Conservation (phyloP, 2,113 vertebrate genomes). For the Phoenicopterus ruber region DNA sequence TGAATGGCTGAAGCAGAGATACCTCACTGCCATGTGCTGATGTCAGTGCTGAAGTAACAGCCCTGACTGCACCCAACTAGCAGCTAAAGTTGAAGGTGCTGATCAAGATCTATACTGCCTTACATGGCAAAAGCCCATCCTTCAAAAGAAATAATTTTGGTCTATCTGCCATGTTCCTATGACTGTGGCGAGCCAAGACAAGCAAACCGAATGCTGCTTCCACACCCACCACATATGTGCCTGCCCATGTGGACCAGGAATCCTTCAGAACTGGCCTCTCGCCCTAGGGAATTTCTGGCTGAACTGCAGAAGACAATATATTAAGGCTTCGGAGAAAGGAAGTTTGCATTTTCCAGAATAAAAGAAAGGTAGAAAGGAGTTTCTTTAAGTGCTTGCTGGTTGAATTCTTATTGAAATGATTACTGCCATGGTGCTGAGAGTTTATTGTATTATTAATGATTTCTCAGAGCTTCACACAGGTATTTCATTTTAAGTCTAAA, state of each 20-base stretch:
- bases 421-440: background rate
- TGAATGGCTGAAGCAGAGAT: background rate
- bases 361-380: background rate
- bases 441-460: background rate
- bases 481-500: constrained; percentile 13
- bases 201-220: background rate
- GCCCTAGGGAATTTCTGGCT: background rate
- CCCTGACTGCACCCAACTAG: background rate
- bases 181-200: background rate
- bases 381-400: background rate
- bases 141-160: background rate
- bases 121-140: background rate
- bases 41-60: background rate
- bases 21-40: background rate
- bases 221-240: background rate
- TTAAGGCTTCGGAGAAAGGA: background rate
- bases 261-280: background rate
- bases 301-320: background rate
- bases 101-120: background rate
- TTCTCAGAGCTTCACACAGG: background rate
- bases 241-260: background rate
- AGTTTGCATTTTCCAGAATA: background rate
- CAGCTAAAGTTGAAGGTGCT: background rate
- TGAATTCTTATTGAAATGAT: background rate
- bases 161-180: background rate